Percentiles rank a stretch among this genome's conserved stretches.
Conservation (phyloP, 1,140 invertebrate genomes). For the Aphis craccivora region DNA sequence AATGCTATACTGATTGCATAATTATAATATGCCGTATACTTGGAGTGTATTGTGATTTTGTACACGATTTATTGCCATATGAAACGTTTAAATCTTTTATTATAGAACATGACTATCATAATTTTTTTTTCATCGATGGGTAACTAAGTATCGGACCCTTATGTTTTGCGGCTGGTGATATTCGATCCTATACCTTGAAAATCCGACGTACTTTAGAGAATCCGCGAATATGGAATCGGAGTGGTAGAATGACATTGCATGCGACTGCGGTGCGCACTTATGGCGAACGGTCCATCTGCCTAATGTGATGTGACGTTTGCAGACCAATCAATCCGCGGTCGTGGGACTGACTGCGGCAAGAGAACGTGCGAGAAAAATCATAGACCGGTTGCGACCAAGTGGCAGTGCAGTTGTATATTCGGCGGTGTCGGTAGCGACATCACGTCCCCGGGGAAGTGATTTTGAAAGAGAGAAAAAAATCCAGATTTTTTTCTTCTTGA, state of each 20-base stretch:
- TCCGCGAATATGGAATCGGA: neutral
- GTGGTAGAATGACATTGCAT: neutral
- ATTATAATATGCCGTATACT: too few species aligned
- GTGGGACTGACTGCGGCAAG: neutral
- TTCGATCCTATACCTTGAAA: neutral
- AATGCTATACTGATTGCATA: neutral
- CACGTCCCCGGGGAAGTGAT: slow-evolving; percentile 26
- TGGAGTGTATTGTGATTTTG: neutral
- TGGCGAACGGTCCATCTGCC: neutral
- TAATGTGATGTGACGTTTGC: neutral
- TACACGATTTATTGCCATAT: neutral
- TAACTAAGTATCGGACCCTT: neutral
- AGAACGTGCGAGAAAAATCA: slow-evolving; percentile 37
- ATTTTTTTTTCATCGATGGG: neutral
- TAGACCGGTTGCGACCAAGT: neutral
- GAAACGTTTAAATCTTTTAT: neutral
- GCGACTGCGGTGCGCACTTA: neutral
- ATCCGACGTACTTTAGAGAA: neutral
- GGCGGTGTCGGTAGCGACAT: neutral
- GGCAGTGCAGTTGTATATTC: neutral
- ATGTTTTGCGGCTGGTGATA: neutral
- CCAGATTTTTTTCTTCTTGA: slow-evolving; percentile 46
- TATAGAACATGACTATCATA: neutral
- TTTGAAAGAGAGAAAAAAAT: neutral
- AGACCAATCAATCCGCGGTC: neutral